Conservation (phyloP, 2,888 invertebrate genomes). For the Pterobdella sp. region DNA sequence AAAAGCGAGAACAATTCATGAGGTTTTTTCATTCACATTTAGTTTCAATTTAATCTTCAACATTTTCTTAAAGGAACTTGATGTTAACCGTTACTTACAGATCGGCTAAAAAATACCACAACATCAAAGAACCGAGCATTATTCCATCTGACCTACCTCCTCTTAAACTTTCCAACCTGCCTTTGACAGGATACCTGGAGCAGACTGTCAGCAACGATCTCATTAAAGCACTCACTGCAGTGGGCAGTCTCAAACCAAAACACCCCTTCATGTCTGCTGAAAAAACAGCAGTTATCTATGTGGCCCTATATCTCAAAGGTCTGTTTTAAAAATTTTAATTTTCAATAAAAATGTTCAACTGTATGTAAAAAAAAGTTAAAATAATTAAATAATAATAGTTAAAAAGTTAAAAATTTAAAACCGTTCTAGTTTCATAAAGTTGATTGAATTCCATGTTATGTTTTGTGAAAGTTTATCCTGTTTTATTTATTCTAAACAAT, state of each 20-base stretch:
- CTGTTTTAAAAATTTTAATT: not conserved
- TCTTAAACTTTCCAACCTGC: constrained; percentile 44
- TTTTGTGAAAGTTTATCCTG: too few species aligned
- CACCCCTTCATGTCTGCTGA: constrained; percentile 50
- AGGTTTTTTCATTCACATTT: constrained; percentile 42
- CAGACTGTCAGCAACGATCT: constrained; percentile 48
- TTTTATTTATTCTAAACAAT: too few species aligned
- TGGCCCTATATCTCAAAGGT: constrained; percentile 52
- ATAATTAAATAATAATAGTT: not conserved
- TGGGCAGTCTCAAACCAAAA: constrained; percentile 51
- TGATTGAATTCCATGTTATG: too few species aligned
- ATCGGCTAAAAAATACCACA: constrained; percentile 48
- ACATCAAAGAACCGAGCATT: constrained; percentile 49
- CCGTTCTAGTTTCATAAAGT: too few species aligned
- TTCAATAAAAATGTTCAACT: not conserved
- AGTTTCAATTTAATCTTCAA: too few species aligned
- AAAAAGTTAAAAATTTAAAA: too few species aligned
- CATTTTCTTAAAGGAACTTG: not conserved
- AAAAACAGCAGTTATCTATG: constrained; percentile 48
- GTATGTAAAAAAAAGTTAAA: not conserved
- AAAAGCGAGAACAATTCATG: constrained; percentile 49
- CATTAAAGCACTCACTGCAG: constrained; percentile 48
- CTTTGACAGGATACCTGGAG: constrained; percentile 52
- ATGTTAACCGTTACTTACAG: constrained; percentile 36
- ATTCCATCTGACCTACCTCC: constrained; percentile 48